These are phyloP conservation scores for Phymanthus crucifer DNA, from an alignment of 92 coral and sea anemone species.

Conservation along the genomic window DNA sequence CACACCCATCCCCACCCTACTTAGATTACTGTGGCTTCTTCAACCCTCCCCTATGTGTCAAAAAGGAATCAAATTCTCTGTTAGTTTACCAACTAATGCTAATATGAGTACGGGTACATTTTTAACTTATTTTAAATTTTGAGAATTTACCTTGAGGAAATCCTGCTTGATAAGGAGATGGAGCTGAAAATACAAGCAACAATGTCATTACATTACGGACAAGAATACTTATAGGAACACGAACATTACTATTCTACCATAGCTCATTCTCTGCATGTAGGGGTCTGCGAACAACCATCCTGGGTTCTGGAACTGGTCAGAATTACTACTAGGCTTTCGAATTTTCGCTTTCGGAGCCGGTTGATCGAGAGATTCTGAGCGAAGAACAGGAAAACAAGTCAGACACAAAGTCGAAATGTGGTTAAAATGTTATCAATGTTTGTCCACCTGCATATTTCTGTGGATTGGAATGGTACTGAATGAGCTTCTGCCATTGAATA, in stretches of 20 bases:
- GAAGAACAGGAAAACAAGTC: conserved; percentile 13
- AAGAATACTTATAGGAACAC: not conserved
- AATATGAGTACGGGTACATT: not conserved
- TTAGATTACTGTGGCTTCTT: no score
- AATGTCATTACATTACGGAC: not conserved
- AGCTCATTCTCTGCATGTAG: conserved; percentile 2
- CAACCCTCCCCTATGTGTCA: no score
- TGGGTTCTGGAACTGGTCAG: not conserved
- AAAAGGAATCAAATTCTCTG: no score
- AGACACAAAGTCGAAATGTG: not conserved
- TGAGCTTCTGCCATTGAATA: conserved; percentile 54
- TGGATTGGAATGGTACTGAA: conserved; percentile 58
- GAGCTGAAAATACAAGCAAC: not conserved
- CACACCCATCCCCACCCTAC: no score
- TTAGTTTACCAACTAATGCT: no score
- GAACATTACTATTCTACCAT: not conserved
- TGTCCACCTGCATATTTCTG: conserved; percentile 56
- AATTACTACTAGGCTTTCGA: conserved; percentile 16
- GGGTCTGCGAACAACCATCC: not conserved
- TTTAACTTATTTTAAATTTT: no score
- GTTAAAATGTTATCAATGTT: not conserved
- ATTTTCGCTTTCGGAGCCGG: conserved; percentile 6
- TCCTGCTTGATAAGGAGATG: not conserved
- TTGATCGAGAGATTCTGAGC: not conserved
- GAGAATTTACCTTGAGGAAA: not conserved